Evolutionary conservation across 2,888 invertebrate species (phyloP), one percentile per base, ranked within the genome.

Genomic region (Crioceris asparagi): DNA sequence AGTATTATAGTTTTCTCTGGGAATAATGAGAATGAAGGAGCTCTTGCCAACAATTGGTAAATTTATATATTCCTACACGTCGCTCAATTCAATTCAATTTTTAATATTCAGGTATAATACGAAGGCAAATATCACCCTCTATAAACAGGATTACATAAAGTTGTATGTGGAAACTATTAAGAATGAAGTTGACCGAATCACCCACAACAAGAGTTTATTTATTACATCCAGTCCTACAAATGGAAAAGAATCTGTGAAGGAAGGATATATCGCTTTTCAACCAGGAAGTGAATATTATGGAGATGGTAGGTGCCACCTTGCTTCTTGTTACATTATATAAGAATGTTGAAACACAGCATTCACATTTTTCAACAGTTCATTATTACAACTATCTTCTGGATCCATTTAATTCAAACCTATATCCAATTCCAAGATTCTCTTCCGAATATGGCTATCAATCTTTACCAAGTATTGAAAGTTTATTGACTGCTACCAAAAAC

Each of bases 381-480:
- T 88, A 80, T 59, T 97, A 98, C 62, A 83, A 88, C 52, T 92
- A 94, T 55, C 36, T 77, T 0, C 65, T 68, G 16, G 81, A 97
- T 54, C 76, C 80, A 36, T 97, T 92, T 91, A 68, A 84, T 52
- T 70, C 77, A 32, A 73, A 71, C 39, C 77, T 74, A 4, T 93
- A 82, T 59, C 85, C 85, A 0, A 72, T 74, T 10, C 78, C 92
- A 1, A 72, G 97, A 51, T 96, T 97, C 63, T 79, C 83, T 3
- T 94, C 97, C 0, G 98, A 99, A 63, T 99, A 91, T 58, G 98
- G 98, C 1, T 83, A 86, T 48, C 96, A 97, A 63, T 85, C 93
- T 1, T 68, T 87, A 46, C 93, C 96, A 0, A 79, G 83, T 2
- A 59, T 79, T 12, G 66, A 69, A 25, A 77, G 88, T 0, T 70